Percentiles rank a stretch among this genome's conserved stretches.
These are phyloP conservation scores for Platycheirus albimanus DNA, from an alignment of 2,888 invertebrate genomes.

Conservation along the genomic window DNA sequence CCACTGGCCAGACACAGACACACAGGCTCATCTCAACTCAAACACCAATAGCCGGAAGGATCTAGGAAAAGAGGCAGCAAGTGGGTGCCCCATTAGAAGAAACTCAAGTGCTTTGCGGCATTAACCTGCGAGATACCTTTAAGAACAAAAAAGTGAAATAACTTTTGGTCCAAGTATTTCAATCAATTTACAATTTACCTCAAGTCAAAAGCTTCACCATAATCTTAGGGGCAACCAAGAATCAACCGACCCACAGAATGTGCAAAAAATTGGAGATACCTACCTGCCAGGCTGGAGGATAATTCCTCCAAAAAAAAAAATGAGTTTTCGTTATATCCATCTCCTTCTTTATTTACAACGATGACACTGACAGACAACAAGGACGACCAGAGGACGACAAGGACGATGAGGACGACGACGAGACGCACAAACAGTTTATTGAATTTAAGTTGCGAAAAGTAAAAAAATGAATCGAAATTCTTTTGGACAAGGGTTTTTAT, in stretches of 20 bases:
- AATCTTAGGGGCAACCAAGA: conserved; percentile 12
- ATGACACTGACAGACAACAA: conserved; percentile 20
- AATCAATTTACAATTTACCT: conserved; percentile 71
- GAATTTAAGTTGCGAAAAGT: conserved; percentile 48
- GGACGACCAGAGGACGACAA: not conserved
- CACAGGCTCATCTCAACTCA: too few species aligned
- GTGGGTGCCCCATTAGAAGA: conserved; percentile 25
- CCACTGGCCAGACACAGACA: not conserved
- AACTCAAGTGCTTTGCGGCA: conserved; percentile 56
- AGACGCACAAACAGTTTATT: conserved; percentile 50
- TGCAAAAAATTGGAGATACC: conserved; percentile 24
- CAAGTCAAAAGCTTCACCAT: conserved; percentile 45
- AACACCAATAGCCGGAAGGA: not conserved
- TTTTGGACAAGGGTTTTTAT: conserved; percentile 31
- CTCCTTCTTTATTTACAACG: too few species aligned
- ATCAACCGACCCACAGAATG: not conserved
- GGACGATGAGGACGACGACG: not conserved
- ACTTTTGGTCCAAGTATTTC: conserved; percentile 71
- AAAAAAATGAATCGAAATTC: conserved; percentile 41
- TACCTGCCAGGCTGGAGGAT: conserved; percentile 11
- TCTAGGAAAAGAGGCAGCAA: not conserved
- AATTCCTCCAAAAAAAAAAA: conserved; percentile 23
- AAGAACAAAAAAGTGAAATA: conserved; percentile 34
- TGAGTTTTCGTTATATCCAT: conserved; percentile 2
- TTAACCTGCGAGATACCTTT: conserved; percentile 57